phyloP scores from a whole-genome alignment of 2,797 vertebrate species.

The Fundulus diaphanus region DNA sequence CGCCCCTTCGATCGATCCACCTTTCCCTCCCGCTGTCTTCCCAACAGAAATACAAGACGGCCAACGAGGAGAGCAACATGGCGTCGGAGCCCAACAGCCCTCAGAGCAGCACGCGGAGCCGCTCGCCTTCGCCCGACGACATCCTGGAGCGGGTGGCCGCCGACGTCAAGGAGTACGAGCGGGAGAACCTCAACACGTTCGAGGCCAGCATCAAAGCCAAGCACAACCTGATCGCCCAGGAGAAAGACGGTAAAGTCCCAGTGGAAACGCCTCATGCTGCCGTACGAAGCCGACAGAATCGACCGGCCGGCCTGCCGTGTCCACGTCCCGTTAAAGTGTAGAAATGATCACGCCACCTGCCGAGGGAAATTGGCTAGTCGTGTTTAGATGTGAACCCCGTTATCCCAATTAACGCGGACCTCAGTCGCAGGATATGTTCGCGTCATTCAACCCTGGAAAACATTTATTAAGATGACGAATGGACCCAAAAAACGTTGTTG shows the following conservation, averaged over 20 bases:
- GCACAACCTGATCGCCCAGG: conserved; percentile 95
- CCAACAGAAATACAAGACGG: conserved; percentile 91
- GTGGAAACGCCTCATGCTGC: conserved; percentile 9
- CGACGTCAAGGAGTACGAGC: conserved; percentile 96
- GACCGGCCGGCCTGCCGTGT: conserved; percentile 25
- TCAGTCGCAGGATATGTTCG: background rate
- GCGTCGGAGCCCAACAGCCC: conserved; percentile 95
- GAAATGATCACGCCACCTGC: no score
- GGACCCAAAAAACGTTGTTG: no score
- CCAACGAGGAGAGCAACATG: conserved; percentile 89
- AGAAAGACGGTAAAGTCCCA: conserved; percentile 89
- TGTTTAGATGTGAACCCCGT: background rate
- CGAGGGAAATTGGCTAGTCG: no score
- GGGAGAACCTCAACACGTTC: conserved; percentile 95
- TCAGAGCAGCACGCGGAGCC: conserved; percentile 93
- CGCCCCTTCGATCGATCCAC: background rate
- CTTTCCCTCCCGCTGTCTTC: background rate
- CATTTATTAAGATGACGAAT: no score
- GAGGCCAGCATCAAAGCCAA: conserved; percentile 97
- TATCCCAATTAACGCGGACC: background rate
- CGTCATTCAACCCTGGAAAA: no score
- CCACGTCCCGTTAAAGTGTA: background rate
- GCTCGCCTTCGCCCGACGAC: conserved; percentile 95
- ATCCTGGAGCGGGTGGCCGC: conserved; percentile 95
- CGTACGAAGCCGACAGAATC: conserved; percentile 71